Evolutionary conservation across 37 sponge, comb jelly and placozoan species (phyloP).

Genomic region (Spongilla lacustris): DNA sequence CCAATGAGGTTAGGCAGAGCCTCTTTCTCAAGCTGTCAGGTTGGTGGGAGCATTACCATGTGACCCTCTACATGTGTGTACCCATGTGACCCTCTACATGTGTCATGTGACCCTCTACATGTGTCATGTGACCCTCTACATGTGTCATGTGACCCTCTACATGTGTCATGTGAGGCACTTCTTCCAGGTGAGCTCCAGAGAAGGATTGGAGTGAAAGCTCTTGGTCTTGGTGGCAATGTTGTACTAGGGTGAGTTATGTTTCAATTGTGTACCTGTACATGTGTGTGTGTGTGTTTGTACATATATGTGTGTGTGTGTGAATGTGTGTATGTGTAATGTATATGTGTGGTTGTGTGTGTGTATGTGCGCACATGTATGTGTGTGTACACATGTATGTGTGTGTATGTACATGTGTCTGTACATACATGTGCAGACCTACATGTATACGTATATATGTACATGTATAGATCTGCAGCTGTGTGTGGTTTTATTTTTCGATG

Average conservation of each 20-base stretch:
- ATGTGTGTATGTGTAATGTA: neutral
- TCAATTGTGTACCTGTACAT: constrained; percentile 8
- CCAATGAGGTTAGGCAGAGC: constrained; percentile 89
- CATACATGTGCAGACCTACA: neutral
- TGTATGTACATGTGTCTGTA: no score
- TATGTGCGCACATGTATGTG: no score
- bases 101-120: no score
- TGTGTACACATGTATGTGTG: no score
- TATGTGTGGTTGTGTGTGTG: no score
- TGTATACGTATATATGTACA: neutral
- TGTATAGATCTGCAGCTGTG: neutral
- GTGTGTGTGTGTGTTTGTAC: constrained; percentile 1
- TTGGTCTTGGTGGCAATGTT: constrained; percentile 84
- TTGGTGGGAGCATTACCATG: neutral
- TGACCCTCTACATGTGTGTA: no score
- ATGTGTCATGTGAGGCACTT: no score
- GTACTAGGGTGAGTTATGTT: constrained; percentile 79
- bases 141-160: no score
- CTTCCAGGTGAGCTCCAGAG: constrained; percentile 71
- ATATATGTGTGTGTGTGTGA: neutral
- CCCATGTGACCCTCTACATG: no score
- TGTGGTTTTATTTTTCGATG: no score
- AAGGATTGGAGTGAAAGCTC: constrained; percentile 77
- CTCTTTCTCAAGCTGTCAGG: constrained; percentile 79
- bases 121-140: no score